Base-by-base conservation (phyloP, 2,888 invertebrate genomes). In the Linnaemya tessellans region DNA sequence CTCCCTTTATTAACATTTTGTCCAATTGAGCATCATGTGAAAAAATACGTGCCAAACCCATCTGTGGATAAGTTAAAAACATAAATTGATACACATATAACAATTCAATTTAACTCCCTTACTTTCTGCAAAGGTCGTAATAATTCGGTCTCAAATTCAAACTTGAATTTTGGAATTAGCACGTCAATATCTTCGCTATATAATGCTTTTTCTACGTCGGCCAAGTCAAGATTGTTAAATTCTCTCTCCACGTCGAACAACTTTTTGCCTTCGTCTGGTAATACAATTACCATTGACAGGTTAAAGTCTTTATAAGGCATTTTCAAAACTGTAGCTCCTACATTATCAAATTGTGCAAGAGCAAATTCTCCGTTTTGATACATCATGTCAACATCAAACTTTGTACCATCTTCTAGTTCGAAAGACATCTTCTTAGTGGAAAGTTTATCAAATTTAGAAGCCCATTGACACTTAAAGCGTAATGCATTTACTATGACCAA, bases 391-490 rank as follows among this genome's bases (percentile, higher is more conserved):
- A 7, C 41, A 2, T 43, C 13, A 43, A 43, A 43, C 5, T 30
- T 5, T 30, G 30, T 30, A 5, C 30, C 30, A 30, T 30, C 30
- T 30, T 30, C 30, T 30, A 30, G 30, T 30, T 30, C 5, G 30
- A 30, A 30, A 30, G 30, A 94, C 80, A 93, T 93, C 0, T 94
- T 93, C 5, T 81, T 88, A 0, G 97, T 98, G 2, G 87, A 43
- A 0, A 88, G 87, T 8, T 93, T 89, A 25, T 95, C 89, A 89
- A 98, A 98, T 89, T 94, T 93, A 70, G 94, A 90, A 64, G 93
- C 92, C 97, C 97, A 98, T 43, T 94, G 93, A 22, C 96, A 96
- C 93, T 97, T 97, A 93, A 97, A 97, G 91, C 97, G 96, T 22
- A 97, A 94, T 3, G 97, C 97, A 90, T 97, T 97, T 1, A 97